Conservation (phyloP, 2,113 vertebrate species). For the Onychostruthus taczanowskii region DNA sequence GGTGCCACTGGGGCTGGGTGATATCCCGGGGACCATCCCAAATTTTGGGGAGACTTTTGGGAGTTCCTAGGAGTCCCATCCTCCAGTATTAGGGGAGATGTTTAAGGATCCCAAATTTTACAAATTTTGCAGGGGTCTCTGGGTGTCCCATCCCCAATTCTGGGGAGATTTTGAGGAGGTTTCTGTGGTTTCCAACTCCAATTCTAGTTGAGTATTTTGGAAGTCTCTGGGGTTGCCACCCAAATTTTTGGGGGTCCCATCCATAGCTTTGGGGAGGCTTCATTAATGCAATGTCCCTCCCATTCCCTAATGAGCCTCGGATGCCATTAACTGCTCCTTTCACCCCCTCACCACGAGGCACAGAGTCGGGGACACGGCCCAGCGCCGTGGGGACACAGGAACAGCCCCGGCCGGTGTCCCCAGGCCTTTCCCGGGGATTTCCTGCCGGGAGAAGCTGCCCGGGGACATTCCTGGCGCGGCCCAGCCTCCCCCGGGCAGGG, state of each 20-base stretch:
- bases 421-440: not conserved
- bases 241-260: not conserved
- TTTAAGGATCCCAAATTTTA: not conserved
- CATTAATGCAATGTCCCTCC: not conserved
- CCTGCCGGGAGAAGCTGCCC: not conserved
- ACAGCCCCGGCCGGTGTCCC: accelerated
- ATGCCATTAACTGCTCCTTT: no score
- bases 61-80: no score
- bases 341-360: not conserved
- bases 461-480: not conserved
- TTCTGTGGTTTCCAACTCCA: not conserved
- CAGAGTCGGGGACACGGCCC: not conserved
- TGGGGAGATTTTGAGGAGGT: not conserved
- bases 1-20: not conserved
- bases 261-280: not conserved
- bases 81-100: not conserved
- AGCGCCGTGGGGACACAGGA: not conserved
- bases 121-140: not conserved
- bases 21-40: not conserved
- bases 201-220: not conserved
- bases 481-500: not conserved
- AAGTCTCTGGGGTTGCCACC: not conserved
- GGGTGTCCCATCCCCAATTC: not conserved
- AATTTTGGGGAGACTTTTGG: not conserved
- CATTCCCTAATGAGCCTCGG: not conserved